phyloP scores from a whole-genome alignment of 2,113 vertebrate genomes.

The Ciconia boyciana region DNA sequence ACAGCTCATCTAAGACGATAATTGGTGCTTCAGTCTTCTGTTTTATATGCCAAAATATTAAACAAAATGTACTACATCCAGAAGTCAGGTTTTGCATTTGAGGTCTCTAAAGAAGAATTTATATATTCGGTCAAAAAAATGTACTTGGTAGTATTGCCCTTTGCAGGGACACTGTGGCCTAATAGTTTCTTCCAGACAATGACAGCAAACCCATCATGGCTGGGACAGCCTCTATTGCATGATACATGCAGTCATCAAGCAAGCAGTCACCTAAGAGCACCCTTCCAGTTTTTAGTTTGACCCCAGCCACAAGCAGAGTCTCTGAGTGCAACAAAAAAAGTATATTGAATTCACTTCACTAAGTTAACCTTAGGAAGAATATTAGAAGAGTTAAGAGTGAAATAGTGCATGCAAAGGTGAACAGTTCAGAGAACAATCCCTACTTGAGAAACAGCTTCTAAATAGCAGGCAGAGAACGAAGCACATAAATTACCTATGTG shows the following conservation, averaged over 20 bases:
- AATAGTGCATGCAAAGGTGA: constrained; percentile 39
- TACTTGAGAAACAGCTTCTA: constrained; percentile 53
- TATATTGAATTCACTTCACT: constrained; percentile 26
- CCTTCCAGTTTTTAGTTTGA: neutral
- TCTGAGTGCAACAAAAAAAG: neutral
- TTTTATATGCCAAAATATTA: neutral
- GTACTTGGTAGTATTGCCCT: neutral
- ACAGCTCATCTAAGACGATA: neutral
- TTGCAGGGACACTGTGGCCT: neutral
- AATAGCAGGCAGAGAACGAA: constrained; percentile 22
- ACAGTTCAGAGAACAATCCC: constrained; percentile 39
- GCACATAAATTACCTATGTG: constrained; percentile 57
- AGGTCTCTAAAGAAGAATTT: neutral
- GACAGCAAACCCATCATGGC: neutral
- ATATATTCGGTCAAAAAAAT: neutral
- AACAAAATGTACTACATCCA: neutral
- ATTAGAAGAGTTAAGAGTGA: constrained; percentile 38
- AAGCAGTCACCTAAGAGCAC: neutral
- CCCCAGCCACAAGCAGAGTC: neutral
- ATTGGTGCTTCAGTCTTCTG: neutral
- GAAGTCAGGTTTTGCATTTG: neutral
- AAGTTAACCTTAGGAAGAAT: constrained; percentile 46
- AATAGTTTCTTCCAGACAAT: neutral
- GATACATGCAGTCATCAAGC: neutral
- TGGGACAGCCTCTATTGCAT: neutral